Conservation (phyloP, 2,113 vertebrate species). For the Eptesicus fuscus region DNA sequence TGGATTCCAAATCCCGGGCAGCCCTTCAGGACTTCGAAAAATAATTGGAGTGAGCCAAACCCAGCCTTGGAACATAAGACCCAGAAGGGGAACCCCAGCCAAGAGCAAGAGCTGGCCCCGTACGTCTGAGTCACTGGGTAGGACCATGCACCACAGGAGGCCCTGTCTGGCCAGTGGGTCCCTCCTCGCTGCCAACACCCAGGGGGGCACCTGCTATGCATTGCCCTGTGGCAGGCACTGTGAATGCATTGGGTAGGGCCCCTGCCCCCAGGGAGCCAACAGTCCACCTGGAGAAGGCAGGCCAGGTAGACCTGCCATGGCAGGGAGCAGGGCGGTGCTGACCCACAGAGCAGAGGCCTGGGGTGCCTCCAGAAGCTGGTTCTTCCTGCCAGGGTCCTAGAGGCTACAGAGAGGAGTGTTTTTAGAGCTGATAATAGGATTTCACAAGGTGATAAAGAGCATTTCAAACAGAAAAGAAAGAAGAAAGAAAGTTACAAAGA, state of each 20-base stretch:
- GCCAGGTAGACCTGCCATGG: not conserved
- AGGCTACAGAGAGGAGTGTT: not conserved
- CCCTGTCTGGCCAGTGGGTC: accelerated
- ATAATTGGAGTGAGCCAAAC: not conserved
- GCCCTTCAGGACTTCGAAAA: not conserved
- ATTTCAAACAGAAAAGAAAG: not conserved
- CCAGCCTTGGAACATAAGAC: not conserved
- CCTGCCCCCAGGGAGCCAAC: not conserved
- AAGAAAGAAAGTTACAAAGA: not conserved
- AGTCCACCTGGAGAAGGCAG: not conserved
- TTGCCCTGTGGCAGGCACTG: too few species aligned
- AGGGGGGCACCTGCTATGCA: accelerated
- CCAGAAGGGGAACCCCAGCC: not conserved
- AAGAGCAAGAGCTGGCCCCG: not conserved
- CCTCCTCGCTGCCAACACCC: not conserved
- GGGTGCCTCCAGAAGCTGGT: accelerated
- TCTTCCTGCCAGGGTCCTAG: not conserved
- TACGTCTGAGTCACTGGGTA: not conserved
- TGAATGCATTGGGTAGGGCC: not conserved
- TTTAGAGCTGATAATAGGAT: not conserved
- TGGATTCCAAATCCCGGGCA: not conserved
- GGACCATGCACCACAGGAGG: accelerated
- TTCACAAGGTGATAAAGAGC: not conserved
- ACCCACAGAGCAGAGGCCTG: too few species aligned
- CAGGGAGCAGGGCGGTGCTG: not conserved